Evolutionary conservation across 2,113 vertebrate genomes (phyloP), one percentile per base, ranked within the genome.

Genomic region (Xiphias gladius): DNA sequence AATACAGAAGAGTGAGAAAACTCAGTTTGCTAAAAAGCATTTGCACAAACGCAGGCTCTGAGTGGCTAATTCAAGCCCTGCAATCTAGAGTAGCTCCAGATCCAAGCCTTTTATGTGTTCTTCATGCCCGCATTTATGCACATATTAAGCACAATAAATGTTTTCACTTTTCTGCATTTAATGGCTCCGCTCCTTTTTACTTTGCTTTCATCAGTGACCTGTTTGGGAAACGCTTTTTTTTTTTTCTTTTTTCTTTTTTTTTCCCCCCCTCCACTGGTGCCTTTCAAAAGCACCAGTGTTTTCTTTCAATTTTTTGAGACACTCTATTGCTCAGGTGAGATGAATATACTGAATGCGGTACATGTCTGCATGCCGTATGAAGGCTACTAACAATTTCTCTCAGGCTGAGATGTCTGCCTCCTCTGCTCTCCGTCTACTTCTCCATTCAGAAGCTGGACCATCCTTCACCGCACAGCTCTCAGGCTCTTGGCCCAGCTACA

Each of bases 381-480:
- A 73, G 58, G 63, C 63, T 55, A 32, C n/a, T 6, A 68, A 69
- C 68, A 7, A 11, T 59, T 41, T 4, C n/a, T 24, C 48, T 80
- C 26, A n/a, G 1, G 20, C 67, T 28, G 46, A 41, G 35, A 37
- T 1, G 4, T 7, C 61, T 30, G 52, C 26, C 57, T 39, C 54
- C 66, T 74, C 62, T 86, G 71, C 20, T 64, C 65, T 77, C 37
- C 19, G 17, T 66, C 55, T 54, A 48, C 69, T 80, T 81, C 8
- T 82, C 58, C 17, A 50, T 20, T 86, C 69, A 35, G 79, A 28
- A 61, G 69, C 65, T 7, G 28, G 55, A 52, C 57, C n/a, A 61
- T 74, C 72, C 79, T 82, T 85, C 69, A 65, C n/a, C 50, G 32
- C 85, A 80, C 88, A 90, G 89, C 89, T 89, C 83, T 85, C 83